Percentiles rank a stretch among this genome's conserved stretches.
phyloP scores from a whole-genome alignment of 2,113 vertebrate species.

The Leucoraja erinaceus region DNA sequence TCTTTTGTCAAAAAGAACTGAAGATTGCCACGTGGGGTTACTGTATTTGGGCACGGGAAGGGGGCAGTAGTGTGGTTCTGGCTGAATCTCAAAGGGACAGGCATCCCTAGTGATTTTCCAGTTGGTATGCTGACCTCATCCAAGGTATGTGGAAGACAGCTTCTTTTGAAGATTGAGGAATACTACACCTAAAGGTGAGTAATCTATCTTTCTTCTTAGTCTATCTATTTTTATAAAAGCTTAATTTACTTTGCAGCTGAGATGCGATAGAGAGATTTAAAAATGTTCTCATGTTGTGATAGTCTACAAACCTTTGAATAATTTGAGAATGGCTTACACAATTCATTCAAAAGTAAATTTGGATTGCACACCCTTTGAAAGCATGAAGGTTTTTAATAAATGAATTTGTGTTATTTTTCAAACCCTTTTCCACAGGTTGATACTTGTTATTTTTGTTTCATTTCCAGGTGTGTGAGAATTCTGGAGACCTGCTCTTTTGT shows the following conservation, averaged over 20 bases:
- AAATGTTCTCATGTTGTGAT: background rate
- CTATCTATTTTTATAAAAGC: background rate
- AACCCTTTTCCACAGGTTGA: background rate
- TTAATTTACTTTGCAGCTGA: constrained; percentile 2
- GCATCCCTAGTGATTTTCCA: constrained; percentile 32
- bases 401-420: background rate
- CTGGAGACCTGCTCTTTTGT: constrained; percentile 78
- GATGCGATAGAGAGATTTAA: background rate
- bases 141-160: constrained; percentile 37
- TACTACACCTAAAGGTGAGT: constrained; percentile 37
- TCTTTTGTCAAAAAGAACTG: constrained; percentile 37
- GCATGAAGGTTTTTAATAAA: background rate
- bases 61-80: constrained; percentile 34
- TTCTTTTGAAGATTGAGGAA: constrained; percentile 38
- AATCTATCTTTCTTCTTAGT: constrained; percentile 36
- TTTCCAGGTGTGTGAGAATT: constrained; percentile 78
- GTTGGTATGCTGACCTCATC: constrained; percentile 34
- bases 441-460: background rate
- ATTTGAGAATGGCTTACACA: constrained; percentile 2
- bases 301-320: constrained; percentile 8
- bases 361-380: constrained; percentile 30
- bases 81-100: constrained; percentile 35
- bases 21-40: constrained; percentile 39
- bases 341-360: constrained; percentile 34
- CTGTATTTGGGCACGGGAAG: constrained; percentile 23